Evolutionary conservation across 2,888 invertebrate genomes (phyloP).

Genomic region (Cremastinae sp.): DNA sequence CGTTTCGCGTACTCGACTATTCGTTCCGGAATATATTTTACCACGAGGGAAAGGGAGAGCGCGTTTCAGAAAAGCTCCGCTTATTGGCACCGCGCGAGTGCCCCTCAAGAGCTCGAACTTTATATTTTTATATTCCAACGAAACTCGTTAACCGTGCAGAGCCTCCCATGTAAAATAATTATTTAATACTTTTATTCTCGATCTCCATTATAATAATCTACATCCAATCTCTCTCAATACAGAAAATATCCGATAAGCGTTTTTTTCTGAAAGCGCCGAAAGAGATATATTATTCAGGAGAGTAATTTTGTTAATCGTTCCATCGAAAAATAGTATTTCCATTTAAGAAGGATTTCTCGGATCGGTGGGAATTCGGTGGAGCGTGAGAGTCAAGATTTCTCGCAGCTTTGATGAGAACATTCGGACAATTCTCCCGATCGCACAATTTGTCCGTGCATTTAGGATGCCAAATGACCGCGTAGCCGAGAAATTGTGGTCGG

Average conservation of each 20-base stretch:
- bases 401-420: slow-evolving; percentile 19
- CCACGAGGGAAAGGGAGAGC: neutral
- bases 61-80: neutral
- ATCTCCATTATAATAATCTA: too few species aligned
- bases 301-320: too few species aligned
- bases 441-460: slow-evolving; percentile 38
- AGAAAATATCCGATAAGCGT: too few species aligned
- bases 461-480: slow-evolving; percentile 42
- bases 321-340: too few species aligned
- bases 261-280: too few species aligned
- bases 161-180: neutral
- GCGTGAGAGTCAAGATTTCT: neutral
- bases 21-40: slow-evolving; percentile 15
- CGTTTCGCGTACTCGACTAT: neutral
- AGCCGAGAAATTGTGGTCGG: slow-evolving; percentile 39
- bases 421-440: slow-evolving; percentile 15
- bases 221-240: too few species aligned
- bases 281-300: too few species aligned
- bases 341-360: too few species aligned
- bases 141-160: neutral
- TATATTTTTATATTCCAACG: too few species aligned
- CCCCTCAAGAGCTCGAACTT: neutral
- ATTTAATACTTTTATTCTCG: too few species aligned
- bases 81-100: neutral
- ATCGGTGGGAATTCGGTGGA: neutral